These are phyloP conservation scores for Atractosteus spatula DNA, from an alignment of 2,113 vertebrate species.

Conservation along the genomic window DNA sequence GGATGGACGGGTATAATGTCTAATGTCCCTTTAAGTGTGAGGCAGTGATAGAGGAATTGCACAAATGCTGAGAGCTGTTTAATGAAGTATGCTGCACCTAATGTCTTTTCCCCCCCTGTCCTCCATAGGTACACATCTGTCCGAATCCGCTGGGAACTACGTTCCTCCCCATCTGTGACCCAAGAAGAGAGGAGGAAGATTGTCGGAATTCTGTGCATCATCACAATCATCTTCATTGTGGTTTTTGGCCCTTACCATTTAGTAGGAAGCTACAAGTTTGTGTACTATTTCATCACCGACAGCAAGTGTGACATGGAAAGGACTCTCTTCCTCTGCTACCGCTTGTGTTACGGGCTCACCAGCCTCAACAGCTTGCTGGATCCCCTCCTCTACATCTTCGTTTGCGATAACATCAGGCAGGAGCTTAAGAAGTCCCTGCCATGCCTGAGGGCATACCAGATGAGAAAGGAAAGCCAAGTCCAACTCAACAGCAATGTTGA, in stretches of 20 bases:
- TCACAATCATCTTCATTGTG: conserved; percentile 67
- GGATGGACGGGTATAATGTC: no score
- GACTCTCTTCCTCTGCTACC: conserved; percentile 62
- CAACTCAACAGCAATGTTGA: no score
- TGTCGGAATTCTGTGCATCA: conserved; percentile 62
- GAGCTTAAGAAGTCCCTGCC: conserved; percentile 61
- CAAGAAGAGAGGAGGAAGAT: conserved; percentile 62
- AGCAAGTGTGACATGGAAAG: conserved; percentile 57
- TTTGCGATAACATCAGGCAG: conserved; percentile 60
- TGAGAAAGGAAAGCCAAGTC: background rate
- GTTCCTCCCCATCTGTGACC: conserved; percentile 60
- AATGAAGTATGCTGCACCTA: no score
- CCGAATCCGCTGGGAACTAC: conserved; percentile 59
- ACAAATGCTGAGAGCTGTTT: no score
- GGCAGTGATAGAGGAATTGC: no score
- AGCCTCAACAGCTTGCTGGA: conserved; percentile 72
- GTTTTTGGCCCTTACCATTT: conserved; percentile 72
- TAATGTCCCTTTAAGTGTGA: no score
- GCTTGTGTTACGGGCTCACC: conserved; percentile 69
- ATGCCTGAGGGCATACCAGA: conserved; percentile 42
- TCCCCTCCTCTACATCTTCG: conserved; percentile 72
- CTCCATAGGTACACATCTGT: conserved; percentile 61
- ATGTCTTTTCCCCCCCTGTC: background rate
- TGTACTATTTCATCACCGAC: conserved; percentile 54
- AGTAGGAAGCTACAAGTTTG: conserved; percentile 64